Evolutionary conservation across 2,797 vertebrate genomes (phyloP).

Genomic region (Myoxocephalus aenaeus): DNA sequence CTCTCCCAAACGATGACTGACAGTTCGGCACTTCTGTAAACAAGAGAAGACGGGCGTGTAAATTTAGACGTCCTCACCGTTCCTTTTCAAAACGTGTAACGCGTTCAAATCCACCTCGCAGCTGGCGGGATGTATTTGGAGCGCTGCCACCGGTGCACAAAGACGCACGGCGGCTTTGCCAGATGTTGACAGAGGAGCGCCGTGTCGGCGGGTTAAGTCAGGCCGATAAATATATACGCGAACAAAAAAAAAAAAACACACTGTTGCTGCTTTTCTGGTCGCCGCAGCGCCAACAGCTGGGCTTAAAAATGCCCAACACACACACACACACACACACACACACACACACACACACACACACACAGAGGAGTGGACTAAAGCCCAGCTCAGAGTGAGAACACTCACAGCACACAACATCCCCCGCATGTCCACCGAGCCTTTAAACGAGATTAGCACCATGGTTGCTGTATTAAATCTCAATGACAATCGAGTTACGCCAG

Average conservation of each 20-base stretch:
- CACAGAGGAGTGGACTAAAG: conserved; percentile 23
- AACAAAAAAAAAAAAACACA: background rate
- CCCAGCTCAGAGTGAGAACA: conserved; percentile 42
- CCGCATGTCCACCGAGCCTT: conserved; percentile 58
- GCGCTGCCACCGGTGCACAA: conserved; percentile 7
- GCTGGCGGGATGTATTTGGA: conserved; percentile 55
- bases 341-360: conserved; percentile 34
- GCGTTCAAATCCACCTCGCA: conserved; percentile 43
- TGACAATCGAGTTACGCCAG: conserved; percentile 74
- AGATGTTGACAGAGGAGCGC: background rate
- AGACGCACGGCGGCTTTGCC: background rate
- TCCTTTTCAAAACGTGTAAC: conserved; percentile 21
- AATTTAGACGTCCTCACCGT: conserved; percentile 54
- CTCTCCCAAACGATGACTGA: conserved; percentile 92
- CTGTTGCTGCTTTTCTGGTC: background rate
- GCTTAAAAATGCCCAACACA: background rate
- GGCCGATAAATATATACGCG: conserved; percentile 2
- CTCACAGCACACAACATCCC: conserved; percentile 42
- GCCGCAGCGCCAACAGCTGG: conserved; percentile 39
- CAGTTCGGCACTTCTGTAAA: conserved; percentile 98
- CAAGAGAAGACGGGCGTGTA: conserved; percentile 30
- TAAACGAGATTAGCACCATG: conserved; percentile 74
- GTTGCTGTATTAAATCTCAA: conserved; percentile 73
- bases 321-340: too few relatives aligned
- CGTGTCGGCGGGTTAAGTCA: background rate